Percentiles rank a stretch among this genome's conserved stretches.
phyloP scores from a whole-genome alignment of 2,113 vertebrate genomes.

The Corythornis vintsioides region DNA sequence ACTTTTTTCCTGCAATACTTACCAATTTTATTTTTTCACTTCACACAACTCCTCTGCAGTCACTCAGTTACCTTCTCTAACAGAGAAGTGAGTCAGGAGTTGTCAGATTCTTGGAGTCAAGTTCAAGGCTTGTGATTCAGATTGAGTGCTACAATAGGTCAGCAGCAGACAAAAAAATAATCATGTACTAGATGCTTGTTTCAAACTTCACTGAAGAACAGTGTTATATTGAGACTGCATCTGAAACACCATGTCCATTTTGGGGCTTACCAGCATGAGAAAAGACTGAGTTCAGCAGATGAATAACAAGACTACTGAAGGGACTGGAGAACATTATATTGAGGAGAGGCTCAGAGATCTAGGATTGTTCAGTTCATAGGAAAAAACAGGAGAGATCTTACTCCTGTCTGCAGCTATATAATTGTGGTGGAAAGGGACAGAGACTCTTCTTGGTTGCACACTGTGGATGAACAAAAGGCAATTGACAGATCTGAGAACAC shows the following conservation, averaged over 20 bases:
- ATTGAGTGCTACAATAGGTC: background rate
- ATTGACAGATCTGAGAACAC: background rate
- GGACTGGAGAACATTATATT: background rate
- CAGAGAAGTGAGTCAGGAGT: background rate
- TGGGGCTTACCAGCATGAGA: background rate
- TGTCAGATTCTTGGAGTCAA: background rate
- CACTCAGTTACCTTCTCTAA: background rate
- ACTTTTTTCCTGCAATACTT: background rate
- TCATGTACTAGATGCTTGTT: background rate
- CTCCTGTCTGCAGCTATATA: background rate
- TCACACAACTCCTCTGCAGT: background rate
- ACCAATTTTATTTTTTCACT: background rate
- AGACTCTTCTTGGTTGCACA: background rate
- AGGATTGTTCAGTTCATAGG: background rate
- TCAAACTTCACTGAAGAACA: background rate
- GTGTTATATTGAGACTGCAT: background rate
- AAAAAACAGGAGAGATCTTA: background rate
- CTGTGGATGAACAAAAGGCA: background rate
- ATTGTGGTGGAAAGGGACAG: background rate
- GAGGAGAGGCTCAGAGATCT: background rate
- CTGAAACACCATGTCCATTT: background rate
- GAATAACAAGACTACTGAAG: background rate
- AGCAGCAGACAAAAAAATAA: background rate
- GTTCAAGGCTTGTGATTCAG: background rate
- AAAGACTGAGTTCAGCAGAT: background rate